Conservation (phyloP, 1,140 invertebrate species). For the Microplitis mediator region DNA sequence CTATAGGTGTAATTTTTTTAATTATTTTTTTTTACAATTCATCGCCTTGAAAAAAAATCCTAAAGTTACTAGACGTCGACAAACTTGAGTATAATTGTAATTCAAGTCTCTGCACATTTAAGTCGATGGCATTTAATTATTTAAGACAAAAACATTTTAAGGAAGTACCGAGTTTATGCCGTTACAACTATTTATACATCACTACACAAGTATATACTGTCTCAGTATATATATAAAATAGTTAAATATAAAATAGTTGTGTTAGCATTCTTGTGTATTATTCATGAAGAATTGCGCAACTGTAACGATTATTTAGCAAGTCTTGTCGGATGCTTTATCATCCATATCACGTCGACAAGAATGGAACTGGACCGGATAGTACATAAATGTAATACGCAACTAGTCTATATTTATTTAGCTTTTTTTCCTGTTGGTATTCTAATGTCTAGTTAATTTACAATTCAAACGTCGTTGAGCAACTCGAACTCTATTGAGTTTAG, state of each 20-base stretch:
- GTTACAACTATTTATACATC: too few relatives aligned
- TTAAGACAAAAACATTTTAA: not conserved
- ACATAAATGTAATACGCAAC: slow-evolving; percentile 19
- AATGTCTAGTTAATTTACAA: not conserved
- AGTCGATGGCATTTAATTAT: too few relatives aligned
- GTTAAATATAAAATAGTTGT: too few relatives aligned
- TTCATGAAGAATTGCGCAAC: slow-evolving; percentile 17
- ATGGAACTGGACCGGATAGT: slow-evolving; percentile 28
- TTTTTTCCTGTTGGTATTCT: not conserved
- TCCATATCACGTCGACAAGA: slow-evolving; percentile 22
- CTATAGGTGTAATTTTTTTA: too few relatives aligned
- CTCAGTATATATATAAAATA: not conserved
- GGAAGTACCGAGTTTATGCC: not conserved
- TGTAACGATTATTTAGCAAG: slow-evolving; percentile 5
- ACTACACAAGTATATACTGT: not conserved
- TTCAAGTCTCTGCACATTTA: too few relatives aligned
- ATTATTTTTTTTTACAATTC: too few relatives aligned
- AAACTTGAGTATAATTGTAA: too few relatives aligned
- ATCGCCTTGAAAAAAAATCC: too few relatives aligned
- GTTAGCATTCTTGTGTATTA: slow-evolving; percentile 13
- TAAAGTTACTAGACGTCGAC: too few relatives aligned
- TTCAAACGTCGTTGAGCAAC: not conserved
- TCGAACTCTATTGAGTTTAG: too few relatives aligned
- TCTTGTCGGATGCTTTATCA: slow-evolving; percentile 11
- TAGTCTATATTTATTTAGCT: slow-evolving; percentile 1